A percentile compares a stretch with the other conserved stretches of the same genome.
Evolutionary conservation across 2,888 invertebrate species (phyloP).

Genomic region (Lasius platythorax): DNA sequence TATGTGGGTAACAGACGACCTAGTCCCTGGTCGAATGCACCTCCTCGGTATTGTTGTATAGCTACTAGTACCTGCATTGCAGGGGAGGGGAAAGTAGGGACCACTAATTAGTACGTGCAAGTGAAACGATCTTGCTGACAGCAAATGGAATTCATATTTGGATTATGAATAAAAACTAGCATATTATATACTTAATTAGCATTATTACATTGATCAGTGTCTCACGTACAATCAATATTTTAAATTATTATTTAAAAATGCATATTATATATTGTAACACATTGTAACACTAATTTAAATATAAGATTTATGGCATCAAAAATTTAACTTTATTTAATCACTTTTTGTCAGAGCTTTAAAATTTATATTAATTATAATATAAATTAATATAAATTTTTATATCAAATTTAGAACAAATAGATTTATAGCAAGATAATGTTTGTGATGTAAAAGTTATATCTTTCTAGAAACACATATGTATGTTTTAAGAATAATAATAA

Average conservation of each 20-base stretch:
- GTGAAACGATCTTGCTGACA: constrained; percentile 68
- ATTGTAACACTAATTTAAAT: neutral
- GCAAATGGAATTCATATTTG: constrained; percentile 68
- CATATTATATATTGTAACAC: constrained; percentile 18
- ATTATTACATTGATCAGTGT: constrained; percentile 11
- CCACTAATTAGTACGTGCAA: constrained; percentile 85
- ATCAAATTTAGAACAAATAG: neutral
- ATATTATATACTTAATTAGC: constrained; percentile 7
- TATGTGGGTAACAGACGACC: constrained; percentile 85
- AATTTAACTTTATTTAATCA: neutral
- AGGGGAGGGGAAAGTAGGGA: constrained; percentile 83
- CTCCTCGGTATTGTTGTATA: constrained; percentile 86
- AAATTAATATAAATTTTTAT: neutral
- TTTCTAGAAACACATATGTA: neutral
- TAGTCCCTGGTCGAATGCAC: constrained; percentile 86
- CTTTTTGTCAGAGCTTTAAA: neutral
- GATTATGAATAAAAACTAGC: constrained; percentile 51
- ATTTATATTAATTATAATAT: neutral
- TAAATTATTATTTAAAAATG: constrained; percentile 3
- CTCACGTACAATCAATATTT: constrained; percentile 8
- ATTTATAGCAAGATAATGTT: neutral
- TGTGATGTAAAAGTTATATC: neutral
- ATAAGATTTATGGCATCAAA: neutral
- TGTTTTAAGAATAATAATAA: constrained; percentile 7
- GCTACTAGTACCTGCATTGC: constrained; percentile 85